These are phyloP conservation scores for Trinorchestia longiramus DNA, from an alignment of 1,140 invertebrate species.

Conservation along the genomic window DNA sequence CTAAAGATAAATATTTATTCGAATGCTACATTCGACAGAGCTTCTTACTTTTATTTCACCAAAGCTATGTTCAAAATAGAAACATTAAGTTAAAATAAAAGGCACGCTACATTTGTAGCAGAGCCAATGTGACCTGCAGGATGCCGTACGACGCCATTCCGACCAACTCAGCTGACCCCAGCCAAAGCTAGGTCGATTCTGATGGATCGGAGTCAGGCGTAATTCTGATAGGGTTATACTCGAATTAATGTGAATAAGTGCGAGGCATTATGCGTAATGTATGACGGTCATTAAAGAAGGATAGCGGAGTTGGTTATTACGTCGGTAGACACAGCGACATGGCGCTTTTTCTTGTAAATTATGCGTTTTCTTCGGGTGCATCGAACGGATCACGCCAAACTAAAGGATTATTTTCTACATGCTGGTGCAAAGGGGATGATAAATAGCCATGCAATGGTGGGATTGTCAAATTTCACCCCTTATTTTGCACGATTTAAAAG, in stretches of 20 bases:
- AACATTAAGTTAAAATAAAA: too few relatives aligned
- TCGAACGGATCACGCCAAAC: neutral
- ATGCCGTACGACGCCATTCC: neutral
- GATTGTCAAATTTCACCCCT: conserved; percentile 52
- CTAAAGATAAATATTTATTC: too few relatives aligned
- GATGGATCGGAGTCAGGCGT: conserved; percentile 39
- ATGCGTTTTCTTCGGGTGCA: neutral
- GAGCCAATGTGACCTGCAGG: neutral
- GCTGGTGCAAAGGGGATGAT: conserved; percentile 19
- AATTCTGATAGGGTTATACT: conserved; percentile 55
- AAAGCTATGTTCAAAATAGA: too few relatives aligned
- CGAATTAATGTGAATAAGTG: conserved; percentile 55
- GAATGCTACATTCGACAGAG: too few relatives aligned
- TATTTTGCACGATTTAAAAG: conserved; percentile 37
- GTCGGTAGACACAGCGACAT: conserved; percentile 21
- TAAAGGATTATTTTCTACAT: neutral
- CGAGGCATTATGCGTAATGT: conserved; percentile 46
- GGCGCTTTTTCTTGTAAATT: neutral
- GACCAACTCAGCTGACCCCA: neutral
- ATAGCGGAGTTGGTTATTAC: conserved; percentile 32
- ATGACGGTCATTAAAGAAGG: conserved; percentile 52
- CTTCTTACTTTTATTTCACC: too few relatives aligned
- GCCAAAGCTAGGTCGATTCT: conserved; percentile 2
- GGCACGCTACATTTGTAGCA: too few relatives aligned
- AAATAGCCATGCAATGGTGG: conserved; percentile 2